Base-by-base conservation (phyloP, 1,140 invertebrate species). In the Diorhabda elongata region DNA sequence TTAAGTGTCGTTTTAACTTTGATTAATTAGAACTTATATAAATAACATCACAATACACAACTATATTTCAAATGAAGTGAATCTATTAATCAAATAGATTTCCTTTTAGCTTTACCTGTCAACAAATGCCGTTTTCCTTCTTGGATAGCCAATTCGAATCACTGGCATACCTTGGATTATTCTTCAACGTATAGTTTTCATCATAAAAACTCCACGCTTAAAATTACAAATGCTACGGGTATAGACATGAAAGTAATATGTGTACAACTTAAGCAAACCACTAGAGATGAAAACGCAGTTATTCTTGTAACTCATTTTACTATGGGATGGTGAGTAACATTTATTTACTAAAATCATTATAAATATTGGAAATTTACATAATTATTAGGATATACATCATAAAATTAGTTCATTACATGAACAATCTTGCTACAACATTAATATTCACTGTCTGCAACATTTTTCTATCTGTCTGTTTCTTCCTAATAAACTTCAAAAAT, bases 91-190 rank as follows among this genome's bases (percentile, higher is more conserved):
- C 26, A 52, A 52, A 52, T n/a, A 52, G n/a, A 8, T 52, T 52
- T 52, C 6, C n/a, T 82, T 81, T 77, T 82, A 85, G 87, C 87
- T 59, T 84, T 86, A 69, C 81, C 86, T 5, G 79, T 83, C 60
- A 85, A 82, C 75, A 88, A 86, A 76, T 91, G 90, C 77, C 86
- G 86, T 69, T 91, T 89, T 76, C 89, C 89, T 0, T 76, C 80
- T 3, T 91, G 90, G 90, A 81, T 91, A 79, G 86, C 87, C 26
- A 84, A 82, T 71, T 85, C 86, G 52, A 84, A 85, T 65, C 88
- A 88, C 44, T 91, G 90, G 90, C 88, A 90, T 78, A 89, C 89
- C 3, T 79, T 91, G 71, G 89, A 91, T 81, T 88, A 87, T 72
- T 84, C 84, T 63, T 85, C 85, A 68, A 87, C 87, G 41, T 91